Percentiles rank a stretch among this genome's conserved stretches.
Evolutionary conservation across 2,888 invertebrate species (phyloP).

Genomic region (Thereva unica): DNA sequence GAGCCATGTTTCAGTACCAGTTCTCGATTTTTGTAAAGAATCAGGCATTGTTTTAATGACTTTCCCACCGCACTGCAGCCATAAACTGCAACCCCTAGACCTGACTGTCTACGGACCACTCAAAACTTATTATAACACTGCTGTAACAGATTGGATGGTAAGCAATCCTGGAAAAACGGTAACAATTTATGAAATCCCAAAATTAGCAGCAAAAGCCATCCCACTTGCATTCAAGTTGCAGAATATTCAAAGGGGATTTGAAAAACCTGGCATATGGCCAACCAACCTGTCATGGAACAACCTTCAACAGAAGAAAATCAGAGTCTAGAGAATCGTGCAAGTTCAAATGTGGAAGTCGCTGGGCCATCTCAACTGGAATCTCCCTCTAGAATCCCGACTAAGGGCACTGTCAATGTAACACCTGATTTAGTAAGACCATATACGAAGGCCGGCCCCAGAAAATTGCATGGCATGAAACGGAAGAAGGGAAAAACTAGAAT

Average conservation of each 20-base stretch:
- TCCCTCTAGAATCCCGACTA: neutral
- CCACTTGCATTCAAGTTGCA: conserved; percentile 23
- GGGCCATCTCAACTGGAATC: neutral
- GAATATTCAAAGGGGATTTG: conserved; percentile 33
- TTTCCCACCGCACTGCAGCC: too few relatives aligned
- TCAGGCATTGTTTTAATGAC: conserved; percentile 37
- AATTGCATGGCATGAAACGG: neutral
- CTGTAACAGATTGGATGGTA: conserved; percentile 16
- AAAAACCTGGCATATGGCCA: conserved; percentile 20
- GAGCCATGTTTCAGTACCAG: conserved; percentile 29
- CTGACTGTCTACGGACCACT: conserved; percentile 44
- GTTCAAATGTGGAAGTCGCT: conserved; percentile 8
- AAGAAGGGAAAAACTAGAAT: conserved; percentile 12
- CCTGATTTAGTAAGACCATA: conserved; percentile 14
- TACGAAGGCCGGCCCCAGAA: conserved; percentile 14
- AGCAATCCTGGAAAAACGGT: conserved; percentile 42
- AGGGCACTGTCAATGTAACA: conserved; percentile 11
- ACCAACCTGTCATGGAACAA: conserved; percentile 5
- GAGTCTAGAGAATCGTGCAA: conserved; percentile 1
- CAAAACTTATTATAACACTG: conserved; percentile 40
- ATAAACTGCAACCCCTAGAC: conserved; percentile 44
- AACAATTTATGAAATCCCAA: conserved; percentile 43
- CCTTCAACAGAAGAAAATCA: conserved; percentile 12
- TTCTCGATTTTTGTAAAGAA: conserved; percentile 42
- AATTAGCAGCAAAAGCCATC: conserved; percentile 15